Conservation (phyloP, 2,797 vertebrate genomes). For the Alectoris magna region DNA sequence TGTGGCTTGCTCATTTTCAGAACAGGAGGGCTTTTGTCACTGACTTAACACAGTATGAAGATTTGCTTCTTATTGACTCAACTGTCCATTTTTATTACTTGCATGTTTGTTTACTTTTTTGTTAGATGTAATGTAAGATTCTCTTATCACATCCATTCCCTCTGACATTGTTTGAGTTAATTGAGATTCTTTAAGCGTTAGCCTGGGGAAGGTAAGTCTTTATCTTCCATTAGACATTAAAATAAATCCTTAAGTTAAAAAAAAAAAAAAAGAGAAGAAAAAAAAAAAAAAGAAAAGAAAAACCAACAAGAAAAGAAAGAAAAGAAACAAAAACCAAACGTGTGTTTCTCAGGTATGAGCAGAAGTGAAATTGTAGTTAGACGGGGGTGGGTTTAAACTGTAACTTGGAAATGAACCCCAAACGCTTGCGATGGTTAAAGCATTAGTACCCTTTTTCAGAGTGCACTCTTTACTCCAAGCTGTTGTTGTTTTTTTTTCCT, state of each 20-base stretch:
- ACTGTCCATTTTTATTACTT: conserved; percentile 93
- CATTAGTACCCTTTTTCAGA: conserved; percentile 74
- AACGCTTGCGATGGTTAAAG: conserved; percentile 58
- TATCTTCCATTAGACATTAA: conserved; percentile 93
- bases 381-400: conserved; percentile 61
- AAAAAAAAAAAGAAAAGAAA: neutral
- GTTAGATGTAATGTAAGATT: conserved; percentile 92
- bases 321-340: conserved; percentile 36
- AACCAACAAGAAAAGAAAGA: conserved; percentile 18
- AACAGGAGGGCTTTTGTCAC: conserved; percentile 65
- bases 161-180: conserved; percentile 92
- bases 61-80: conserved; percentile 90
- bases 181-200: conserved; percentile 94
- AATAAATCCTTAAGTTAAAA: conserved; percentile 72
- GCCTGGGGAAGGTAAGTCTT: conserved; percentile 98
- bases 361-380: conserved; percentile 61
- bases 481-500: neutral
- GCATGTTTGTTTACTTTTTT: conserved; percentile 94
- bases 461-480: conserved; percentile 52
- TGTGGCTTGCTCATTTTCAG: conserved; percentile 50
- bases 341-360: conserved; percentile 96
- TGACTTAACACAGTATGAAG: conserved; percentile 98
- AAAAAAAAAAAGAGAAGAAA: neutral
- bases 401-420: conserved; percentile 60
- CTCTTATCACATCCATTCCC: conserved; percentile 92